These are phyloP conservation scores for Drosophila bocqueti DNA, from an alignment of 1,140 invertebrate species.

Conservation along the genomic window DNA sequence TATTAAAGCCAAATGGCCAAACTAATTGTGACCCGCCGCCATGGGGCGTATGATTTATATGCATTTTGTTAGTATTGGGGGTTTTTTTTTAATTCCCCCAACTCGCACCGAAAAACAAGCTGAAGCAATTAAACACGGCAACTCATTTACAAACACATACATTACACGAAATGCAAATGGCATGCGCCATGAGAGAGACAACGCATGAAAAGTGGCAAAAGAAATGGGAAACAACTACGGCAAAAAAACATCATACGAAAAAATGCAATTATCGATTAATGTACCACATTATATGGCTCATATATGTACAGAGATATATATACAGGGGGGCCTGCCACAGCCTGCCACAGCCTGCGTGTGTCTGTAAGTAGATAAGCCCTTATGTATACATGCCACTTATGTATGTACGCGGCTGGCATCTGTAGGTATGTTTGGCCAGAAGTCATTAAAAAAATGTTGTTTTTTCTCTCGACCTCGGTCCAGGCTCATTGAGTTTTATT, in stretches of 20 bases:
- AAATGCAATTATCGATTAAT: conserved; percentile 83
- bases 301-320: conserved; percentile 15
- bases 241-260: conserved; percentile 45
- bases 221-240: conserved; percentile 61
- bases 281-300: conserved; percentile 77
- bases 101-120: conserved; percentile 14
- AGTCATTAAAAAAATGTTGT: conserved; percentile 54
- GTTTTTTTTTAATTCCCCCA: not conserved
- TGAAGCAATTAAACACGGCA: conserved; percentile 77
- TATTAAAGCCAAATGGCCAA: conserved; percentile 62
- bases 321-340: not conserved
- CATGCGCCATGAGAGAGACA: conserved; percentile 76
- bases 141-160: conserved; percentile 66
- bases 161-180: conserved; percentile 65
- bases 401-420: conserved; percentile 29
- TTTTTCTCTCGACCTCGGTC: conserved; percentile 19
- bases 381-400: conserved; percentile 46
- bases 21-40: conserved; percentile 53
- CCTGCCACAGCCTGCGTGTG: conserved; percentile 4
- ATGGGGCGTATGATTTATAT: conserved; percentile 73
- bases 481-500: conserved; percentile 52
- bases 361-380: conserved; percentile 56
- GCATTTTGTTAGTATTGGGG: conserved; percentile 38
- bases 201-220: conserved; percentile 80
- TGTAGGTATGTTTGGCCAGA: conserved; percentile 46